Evolutionary conservation across 2,113 vertebrate species (phyloP).

Genomic region (Seriola aureovittata): DNA sequence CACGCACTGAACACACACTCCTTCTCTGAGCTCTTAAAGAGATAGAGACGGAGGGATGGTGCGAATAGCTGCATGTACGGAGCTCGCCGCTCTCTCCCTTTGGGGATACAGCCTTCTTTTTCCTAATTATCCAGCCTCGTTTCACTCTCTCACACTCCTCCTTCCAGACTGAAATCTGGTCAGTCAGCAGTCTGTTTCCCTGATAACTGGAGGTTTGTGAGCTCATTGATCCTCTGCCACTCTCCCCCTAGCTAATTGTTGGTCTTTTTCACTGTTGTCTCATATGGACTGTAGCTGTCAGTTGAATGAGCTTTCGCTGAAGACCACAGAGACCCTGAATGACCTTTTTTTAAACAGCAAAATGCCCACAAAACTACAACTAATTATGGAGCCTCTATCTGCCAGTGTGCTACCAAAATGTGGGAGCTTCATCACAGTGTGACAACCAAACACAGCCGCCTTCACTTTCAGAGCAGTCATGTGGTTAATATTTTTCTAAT

Average conservation of each 20-base stretch:
- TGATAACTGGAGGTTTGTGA: slow-evolving; percentile 41
- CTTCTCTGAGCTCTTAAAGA: slow-evolving; percentile 84
- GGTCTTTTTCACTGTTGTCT: slow-evolving; percentile 19
- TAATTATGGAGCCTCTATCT: no score
- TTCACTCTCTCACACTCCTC: slow-evolving; percentile 53
- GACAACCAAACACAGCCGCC: not conserved
- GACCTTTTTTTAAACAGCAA: slow-evolving; percentile 21
- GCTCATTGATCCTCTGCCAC: slow-evolving; percentile 43
- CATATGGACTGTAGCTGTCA: not conserved
- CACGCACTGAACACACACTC: slow-evolving; percentile 72
- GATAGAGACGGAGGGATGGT: slow-evolving; percentile 78
- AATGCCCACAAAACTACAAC: not conserved
- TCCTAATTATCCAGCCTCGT: slow-evolving; percentile 81
- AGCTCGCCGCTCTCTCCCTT: slow-evolving; percentile 58
- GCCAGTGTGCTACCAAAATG: no score
- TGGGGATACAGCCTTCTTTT: slow-evolving; percentile 72
- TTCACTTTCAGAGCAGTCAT: not conserved
- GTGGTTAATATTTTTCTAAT: slow-evolving; percentile 10
- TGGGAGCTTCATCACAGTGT: not conserved
- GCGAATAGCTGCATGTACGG: slow-evolving; percentile 61
- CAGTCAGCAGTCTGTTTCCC: slow-evolving; percentile 70
- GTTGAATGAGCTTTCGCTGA: slow-evolving; percentile 1
- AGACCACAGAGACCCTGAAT: not conserved
- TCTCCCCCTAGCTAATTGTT: slow-evolving; percentile 32
- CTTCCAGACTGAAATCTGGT: slow-evolving; percentile 48